Evolutionary conservation across 2,888 invertebrate genomes (phyloP).

Genomic region (Drosophila rubida): DNA sequence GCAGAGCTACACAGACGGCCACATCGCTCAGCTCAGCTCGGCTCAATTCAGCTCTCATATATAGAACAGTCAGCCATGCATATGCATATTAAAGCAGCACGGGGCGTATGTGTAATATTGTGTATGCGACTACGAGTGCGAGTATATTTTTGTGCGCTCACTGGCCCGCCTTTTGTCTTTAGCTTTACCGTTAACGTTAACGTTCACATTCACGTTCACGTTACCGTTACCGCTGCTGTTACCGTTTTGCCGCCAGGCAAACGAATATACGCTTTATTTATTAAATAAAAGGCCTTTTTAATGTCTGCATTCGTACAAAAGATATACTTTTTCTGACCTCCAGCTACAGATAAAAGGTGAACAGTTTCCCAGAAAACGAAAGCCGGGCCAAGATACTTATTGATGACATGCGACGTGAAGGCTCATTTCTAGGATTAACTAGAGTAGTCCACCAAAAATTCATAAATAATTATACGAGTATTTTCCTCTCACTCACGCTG

Average conservation of each 20-base stretch:
- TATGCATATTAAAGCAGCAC: constrained; percentile 70
- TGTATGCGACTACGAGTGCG: constrained; percentile 32
- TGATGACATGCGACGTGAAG: constrained; percentile 8
- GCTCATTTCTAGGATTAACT: not conserved
- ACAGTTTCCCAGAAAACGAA: constrained; percentile 17
- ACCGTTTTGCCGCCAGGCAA: constrained; percentile 46
- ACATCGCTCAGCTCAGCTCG: constrained; percentile 11
- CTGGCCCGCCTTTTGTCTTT: constrained; percentile 57
- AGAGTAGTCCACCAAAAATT: not conserved
- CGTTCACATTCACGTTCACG: not conserved
- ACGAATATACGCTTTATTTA: constrained; percentile 65
- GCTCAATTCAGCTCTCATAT: constrained; percentile 6
- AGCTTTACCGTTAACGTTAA: constrained; percentile 24
- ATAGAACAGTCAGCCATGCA: constrained; percentile 43
- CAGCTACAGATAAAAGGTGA: constrained; percentile 31
- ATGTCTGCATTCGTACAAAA: constrained; percentile 42
- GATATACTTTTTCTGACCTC: constrained; percentile 32
- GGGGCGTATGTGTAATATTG: constrained; percentile 67
- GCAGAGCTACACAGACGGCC: constrained; percentile 34
- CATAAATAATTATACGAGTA: not conserved
- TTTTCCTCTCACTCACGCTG: not conserved
- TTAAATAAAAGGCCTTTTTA: constrained; percentile 64
- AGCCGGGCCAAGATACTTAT: not conserved
- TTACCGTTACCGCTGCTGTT: no score
- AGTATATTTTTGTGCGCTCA: constrained; percentile 25